Percentiles rank a stretch among this genome's conserved stretches.
Conservation (phyloP, 2,888 invertebrate species). For the Proisotoma minuta region DNA sequence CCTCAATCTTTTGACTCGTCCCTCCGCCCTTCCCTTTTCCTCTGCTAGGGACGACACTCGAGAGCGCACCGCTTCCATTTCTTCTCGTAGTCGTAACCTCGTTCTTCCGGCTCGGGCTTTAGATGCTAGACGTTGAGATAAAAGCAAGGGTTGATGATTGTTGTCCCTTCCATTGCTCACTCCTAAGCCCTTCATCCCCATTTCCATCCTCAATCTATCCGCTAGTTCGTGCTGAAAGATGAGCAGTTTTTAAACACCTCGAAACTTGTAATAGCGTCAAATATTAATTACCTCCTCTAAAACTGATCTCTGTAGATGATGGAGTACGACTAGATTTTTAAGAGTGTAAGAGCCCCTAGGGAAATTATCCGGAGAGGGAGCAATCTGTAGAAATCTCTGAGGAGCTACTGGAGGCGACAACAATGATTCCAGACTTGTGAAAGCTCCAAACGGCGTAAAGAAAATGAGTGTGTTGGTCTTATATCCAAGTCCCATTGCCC, state of each 20-base stretch:
- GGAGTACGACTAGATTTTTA: slow-evolving; percentile 37
- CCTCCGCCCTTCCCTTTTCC: slow-evolving; percentile 64
- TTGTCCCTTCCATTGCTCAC: slow-evolving; percentile 9
- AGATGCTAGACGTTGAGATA: slow-evolving; percentile 11
- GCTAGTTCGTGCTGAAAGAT: slow-evolving; percentile 36
- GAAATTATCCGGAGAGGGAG: slow-evolving; percentile 11
- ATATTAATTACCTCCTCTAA: slow-evolving; percentile 41
- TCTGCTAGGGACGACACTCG: slow-evolving; percentile 65
- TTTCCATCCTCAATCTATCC: slow-evolving; percentile 35
- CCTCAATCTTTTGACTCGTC: slow-evolving; percentile 61
- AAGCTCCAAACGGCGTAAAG: slow-evolving; percentile 81
- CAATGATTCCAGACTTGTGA: slow-evolving; percentile 54
- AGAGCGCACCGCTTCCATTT: slow-evolving; percentile 66
- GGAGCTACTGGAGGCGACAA: slow-evolving; percentile 10
- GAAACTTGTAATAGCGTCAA: too few relatives aligned
- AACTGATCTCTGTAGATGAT: slow-evolving; percentile 41
- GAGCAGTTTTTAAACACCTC: neutral
- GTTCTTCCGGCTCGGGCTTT: too few relatives aligned
- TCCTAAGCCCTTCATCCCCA: slow-evolving; percentile 35
- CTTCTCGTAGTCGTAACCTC: slow-evolving; percentile 54
- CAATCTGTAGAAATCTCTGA: slow-evolving; percentile 19
- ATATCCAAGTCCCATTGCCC: slow-evolving; percentile 56
- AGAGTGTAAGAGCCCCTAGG: slow-evolving; percentile 37
- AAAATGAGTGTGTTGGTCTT: slow-evolving; percentile 71
- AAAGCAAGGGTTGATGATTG: slow-evolving; percentile 3